phyloP scores from a whole-genome alignment of 2,113 vertebrate genomes.

The Oenanthe oenanthe region DNA sequence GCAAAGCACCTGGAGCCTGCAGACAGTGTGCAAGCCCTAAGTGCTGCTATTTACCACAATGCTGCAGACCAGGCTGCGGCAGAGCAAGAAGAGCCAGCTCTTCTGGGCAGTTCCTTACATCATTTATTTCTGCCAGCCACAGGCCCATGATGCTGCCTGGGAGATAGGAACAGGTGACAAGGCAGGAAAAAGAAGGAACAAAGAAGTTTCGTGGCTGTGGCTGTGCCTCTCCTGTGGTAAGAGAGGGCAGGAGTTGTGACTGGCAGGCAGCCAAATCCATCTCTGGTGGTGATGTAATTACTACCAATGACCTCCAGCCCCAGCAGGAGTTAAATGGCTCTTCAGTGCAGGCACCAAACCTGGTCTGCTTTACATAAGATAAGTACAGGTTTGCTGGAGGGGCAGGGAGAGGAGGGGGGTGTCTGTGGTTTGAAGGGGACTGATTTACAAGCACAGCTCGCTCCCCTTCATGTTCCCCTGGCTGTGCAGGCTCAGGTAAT shows the following conservation, averaged over 20 bases:
- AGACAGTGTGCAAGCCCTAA: background rate
- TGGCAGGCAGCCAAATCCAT: slow-evolving; percentile 66
- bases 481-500: background rate
- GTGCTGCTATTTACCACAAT: background rate
- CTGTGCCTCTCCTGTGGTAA: slow-evolving; percentile 28
- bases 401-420: background rate
- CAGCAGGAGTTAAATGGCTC: slow-evolving; percentile 41
- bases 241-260: slow-evolving; percentile 34
- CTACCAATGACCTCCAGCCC: slow-evolving; percentile 56
- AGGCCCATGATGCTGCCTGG: rapidly evolving
- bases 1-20: background rate
- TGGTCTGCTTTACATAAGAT: slow-evolving; percentile 2
- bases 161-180: background rate
- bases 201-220: slow-evolving; percentile 21
- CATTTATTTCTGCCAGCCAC: background rate
- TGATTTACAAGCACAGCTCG: background rate
- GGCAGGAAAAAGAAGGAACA: slow-evolving; percentile 5
- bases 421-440: background rate
- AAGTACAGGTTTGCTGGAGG: background rate
- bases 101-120: background rate
- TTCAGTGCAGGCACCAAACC: slow-evolving; percentile 14
- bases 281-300: slow-evolving; percentile 60
- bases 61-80: background rate
- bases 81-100: background rate
- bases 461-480: background rate